Percentiles rank a stretch among this genome's conserved stretches.
Evolutionary conservation across 1,140 invertebrate species (phyloP).

Genomic region (Cyclina sinensis): DNA sequence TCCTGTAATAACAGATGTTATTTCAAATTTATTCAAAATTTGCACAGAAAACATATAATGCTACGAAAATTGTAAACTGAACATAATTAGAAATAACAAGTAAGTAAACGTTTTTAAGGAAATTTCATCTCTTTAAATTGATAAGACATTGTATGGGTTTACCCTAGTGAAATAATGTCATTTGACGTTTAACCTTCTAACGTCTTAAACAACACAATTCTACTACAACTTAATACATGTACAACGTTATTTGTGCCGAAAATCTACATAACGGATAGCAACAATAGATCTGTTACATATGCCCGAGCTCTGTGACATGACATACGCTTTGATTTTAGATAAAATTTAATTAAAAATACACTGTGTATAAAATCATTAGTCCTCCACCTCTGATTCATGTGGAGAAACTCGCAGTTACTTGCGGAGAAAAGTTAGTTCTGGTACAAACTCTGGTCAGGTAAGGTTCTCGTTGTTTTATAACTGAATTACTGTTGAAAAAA

Average conservation of each 20-base stretch:
- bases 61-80: background rate
- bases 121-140: too few species aligned
- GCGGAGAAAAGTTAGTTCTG: background rate
- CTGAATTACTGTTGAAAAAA: background rate
- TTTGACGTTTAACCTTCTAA: too few species aligned
- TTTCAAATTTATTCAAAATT: background rate
- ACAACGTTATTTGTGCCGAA: too few species aligned
- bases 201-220: too few species aligned
- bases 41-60: background rate
- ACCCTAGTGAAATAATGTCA: background rate
- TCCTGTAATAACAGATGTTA: constrained; percentile 25
- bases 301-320: too few species aligned
- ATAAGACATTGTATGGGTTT: background rate
- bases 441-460: too few species aligned
- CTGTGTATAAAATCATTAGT: background rate
- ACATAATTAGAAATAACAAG: background rate
- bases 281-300: too few species aligned
- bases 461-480: background rate
- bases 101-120: too few species aligned
- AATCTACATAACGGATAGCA: too few species aligned
- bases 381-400: background rate
- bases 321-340: background rate
- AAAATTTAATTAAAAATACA: background rate
- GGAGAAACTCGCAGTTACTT: too few species aligned
- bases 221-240: too few species aligned